Evolutionary conservation across 2,888 invertebrate genomes (phyloP).

Genomic region (Hyposoter dolosus): DNA sequence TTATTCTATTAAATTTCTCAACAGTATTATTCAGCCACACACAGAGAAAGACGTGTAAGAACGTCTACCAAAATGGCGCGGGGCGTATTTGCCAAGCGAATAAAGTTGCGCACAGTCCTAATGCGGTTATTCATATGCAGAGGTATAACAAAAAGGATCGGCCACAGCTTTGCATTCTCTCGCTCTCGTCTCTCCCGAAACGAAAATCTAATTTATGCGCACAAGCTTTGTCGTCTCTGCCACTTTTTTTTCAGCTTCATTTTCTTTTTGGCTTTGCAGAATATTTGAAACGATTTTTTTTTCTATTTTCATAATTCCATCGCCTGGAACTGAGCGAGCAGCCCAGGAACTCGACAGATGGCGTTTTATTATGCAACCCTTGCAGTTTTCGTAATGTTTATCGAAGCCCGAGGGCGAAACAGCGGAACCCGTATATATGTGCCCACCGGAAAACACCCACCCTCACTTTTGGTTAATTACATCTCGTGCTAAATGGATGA

Average conservation of each 20-base stretch:
- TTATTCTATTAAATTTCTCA: slow-evolving; percentile 81
- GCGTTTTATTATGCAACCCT: slow-evolving; percentile 40
- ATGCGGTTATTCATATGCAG: slow-evolving; percentile 67
- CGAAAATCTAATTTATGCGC: slow-evolving; percentile 51
- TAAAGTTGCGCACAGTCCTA: slow-evolving; percentile 52
- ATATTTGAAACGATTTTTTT: not conserved
- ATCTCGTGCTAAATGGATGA: slow-evolving; percentile 57
- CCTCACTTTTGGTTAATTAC: slow-evolving; percentile 52
- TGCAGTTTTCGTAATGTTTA: slow-evolving; percentile 48
- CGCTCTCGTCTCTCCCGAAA: slow-evolving; percentile 22
- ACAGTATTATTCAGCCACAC: slow-evolving; percentile 8
- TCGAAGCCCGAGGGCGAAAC: slow-evolving; percentile 50
- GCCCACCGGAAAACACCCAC: slow-evolving; percentile 27
- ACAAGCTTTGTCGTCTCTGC: slow-evolving; percentile 21
- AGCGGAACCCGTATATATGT: not conserved
- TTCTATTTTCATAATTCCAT: slow-evolving; percentile 1
- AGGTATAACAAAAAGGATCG: slow-evolving; percentile 57
- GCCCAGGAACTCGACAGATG: slow-evolving; percentile 40
- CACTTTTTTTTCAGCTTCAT: not conserved
- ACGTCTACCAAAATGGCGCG: not conserved
- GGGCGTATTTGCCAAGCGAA: slow-evolving; percentile 21
- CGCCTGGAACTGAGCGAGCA: not conserved
- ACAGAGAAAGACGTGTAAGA: not conserved
- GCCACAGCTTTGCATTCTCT: slow-evolving; percentile 23
- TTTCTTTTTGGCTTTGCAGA: not conserved